phyloP scores from a whole-genome alignment of 2,113 vertebrate species.

The Heteronetta atricapilla region DNA sequence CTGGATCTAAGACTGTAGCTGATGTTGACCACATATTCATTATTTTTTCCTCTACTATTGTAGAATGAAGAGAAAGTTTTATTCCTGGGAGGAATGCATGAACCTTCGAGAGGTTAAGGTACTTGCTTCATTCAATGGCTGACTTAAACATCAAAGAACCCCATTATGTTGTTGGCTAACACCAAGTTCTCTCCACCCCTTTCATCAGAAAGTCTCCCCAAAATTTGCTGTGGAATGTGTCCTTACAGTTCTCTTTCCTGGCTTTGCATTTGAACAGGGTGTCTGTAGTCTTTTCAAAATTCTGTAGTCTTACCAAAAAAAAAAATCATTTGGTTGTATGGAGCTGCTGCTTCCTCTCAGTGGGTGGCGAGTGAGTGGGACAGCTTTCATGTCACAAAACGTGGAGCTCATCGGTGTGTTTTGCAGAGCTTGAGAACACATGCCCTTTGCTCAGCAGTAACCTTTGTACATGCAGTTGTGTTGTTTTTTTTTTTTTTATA shows the following conservation, averaged over 20 bases:
- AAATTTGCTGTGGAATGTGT: not conserved
- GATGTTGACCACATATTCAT: slow-evolving; percentile 9
- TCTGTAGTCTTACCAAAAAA: not conserved
- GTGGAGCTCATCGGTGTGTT: not conserved
- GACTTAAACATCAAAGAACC: not conserved
- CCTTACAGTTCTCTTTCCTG: not conserved
- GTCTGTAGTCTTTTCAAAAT: not conserved
- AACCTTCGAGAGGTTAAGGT: slow-evolving; percentile 97
- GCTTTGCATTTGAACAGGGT: not conserved
- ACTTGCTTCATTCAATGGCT: slow-evolving; percentile 24
- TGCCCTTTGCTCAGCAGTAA: not conserved
- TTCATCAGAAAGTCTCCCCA: not conserved
- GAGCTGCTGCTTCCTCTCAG: not conserved
- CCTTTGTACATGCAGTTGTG: not conserved
- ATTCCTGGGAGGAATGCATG: slow-evolving; percentile 98
- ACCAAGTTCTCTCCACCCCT: not conserved
- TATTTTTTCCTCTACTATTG: slow-evolving; percentile 1
- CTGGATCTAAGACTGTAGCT: not conserved
- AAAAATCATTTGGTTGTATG: not conserved
- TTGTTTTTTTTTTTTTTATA: not conserved
- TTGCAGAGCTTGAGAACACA: not conserved
- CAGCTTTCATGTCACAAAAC: not conserved
- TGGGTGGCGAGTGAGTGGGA: not conserved
- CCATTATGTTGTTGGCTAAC: not conserved
- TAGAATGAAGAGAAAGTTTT: slow-evolving; percentile 98